Conservation (phyloP, 1,140 invertebrate genomes). For the Asobara japonica region DNA sequence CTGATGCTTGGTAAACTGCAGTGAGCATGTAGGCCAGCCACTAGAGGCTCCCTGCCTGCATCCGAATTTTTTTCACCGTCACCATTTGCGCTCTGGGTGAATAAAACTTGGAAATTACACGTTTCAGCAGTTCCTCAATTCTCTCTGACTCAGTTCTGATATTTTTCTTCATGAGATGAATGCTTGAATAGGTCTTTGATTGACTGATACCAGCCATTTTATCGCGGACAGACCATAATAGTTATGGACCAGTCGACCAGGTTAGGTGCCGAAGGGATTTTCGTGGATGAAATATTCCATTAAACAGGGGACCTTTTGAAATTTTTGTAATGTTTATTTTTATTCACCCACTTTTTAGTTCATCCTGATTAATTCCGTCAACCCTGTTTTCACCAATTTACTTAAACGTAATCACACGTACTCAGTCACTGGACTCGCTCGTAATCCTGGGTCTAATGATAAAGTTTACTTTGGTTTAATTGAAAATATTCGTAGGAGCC, state of each 20-base stretch:
- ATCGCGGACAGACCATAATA: no score
- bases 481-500: not conserved
- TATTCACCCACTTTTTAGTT: no score
- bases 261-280: no score
- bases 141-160: not conserved
- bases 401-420: not conserved
- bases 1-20: constrained; percentile 6
- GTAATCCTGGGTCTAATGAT: not conserved
- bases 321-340: no score
- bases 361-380: not conserved
- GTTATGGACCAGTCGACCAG: no score
- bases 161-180: not conserved
- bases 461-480: not conserved
- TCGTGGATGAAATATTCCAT: no score
- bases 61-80: not conserved
- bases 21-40: not conserved
- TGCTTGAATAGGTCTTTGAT: not conserved
- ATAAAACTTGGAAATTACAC: not conserved
- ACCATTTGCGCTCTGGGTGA: not conserved
- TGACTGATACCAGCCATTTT: not conserved
- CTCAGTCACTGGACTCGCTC: not conserved
- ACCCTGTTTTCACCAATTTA: not conserved
- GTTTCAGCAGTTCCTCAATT: not conserved
- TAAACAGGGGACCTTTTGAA: no score
- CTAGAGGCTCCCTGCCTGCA: not conserved